phyloP scores from a whole-genome alignment of 2,888 invertebrate species.

The Chalcosyrphus nemorum region DNA sequence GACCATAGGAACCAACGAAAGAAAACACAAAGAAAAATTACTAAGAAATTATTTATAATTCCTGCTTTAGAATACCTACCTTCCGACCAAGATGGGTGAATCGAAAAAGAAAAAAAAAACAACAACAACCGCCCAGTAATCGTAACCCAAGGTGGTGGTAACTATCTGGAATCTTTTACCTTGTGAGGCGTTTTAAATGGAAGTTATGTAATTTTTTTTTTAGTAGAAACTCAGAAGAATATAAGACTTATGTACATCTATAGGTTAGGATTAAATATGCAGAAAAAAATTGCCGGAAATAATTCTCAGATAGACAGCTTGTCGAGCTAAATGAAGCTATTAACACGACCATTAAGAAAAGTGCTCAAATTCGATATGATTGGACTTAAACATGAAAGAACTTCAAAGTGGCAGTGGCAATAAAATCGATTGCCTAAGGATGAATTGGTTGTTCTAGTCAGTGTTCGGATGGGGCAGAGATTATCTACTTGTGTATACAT shows the following conservation, averaged over 20 bases:
- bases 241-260: neutral
- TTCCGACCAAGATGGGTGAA: constrained; percentile 35
- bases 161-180: constrained; percentile 1
- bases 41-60: constrained; percentile 70
- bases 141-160: constrained; percentile 21
- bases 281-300: neutral
- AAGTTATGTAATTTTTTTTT: neutral
- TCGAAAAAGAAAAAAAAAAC: constrained; percentile 25
- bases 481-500: too few relatives aligned
- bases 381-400: neutral
- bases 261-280: neutral
- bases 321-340: neutral
- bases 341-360: neutral
- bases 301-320: neutral
- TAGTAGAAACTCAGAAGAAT: too few relatives aligned
- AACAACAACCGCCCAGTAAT: constrained; percentile 51
- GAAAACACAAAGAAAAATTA: constrained; percentile 64
- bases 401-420: too few relatives aligned
- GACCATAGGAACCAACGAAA: constrained; percentile 43
- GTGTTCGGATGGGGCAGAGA: too few relatives aligned
- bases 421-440: too few relatives aligned
- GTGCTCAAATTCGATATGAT: neutral
- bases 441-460: too few relatives aligned
- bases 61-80: constrained; percentile 41
- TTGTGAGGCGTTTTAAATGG: constrained; percentile 24